These are phyloP conservation scores for Acanthococcus lagerstroemiae DNA, from an alignment of 2,888 invertebrate species.

Conservation along the genomic window DNA sequence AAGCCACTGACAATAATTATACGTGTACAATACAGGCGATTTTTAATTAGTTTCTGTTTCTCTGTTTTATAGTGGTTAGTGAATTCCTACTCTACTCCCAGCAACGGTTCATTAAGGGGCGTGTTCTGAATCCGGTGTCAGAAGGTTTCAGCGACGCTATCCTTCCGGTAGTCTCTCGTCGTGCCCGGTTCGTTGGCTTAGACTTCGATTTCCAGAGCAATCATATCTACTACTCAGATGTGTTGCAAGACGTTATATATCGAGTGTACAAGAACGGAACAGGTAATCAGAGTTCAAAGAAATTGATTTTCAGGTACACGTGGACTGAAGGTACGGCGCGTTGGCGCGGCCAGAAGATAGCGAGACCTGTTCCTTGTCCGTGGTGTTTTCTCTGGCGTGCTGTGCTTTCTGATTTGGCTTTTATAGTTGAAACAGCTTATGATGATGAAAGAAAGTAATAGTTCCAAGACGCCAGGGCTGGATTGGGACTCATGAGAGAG, in stretches of 20 bases:
- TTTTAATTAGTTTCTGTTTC: too few species aligned
- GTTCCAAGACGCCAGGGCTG: too few species aligned
- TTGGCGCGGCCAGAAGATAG: too few species aligned
- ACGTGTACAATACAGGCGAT: too few species aligned
- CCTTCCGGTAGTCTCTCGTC: slow-evolving; percentile 78
- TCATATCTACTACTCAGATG: slow-evolving; percentile 95
- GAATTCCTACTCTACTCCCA: slow-evolving; percentile 93
- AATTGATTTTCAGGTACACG: too few species aligned
- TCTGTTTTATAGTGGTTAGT: slow-evolving; percentile 52
- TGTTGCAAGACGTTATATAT: slow-evolving; percentile 88
- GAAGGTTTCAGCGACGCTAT: slow-evolving; percentile 93
- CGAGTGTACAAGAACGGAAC: slow-evolving; percentile 45
- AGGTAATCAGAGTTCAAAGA: slow-evolving; percentile 38
- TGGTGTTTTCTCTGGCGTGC: too few species aligned
- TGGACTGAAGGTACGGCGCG: too few species aligned
- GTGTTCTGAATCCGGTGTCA: slow-evolving; percentile 74
- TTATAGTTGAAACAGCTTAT: too few species aligned
- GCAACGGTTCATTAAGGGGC: slow-evolving; percentile 89
- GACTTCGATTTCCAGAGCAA: slow-evolving; percentile 86
- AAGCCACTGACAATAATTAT: too few species aligned
- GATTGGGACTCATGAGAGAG: too few species aligned
- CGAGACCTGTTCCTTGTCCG: neutral
- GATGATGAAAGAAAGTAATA: too few species aligned
- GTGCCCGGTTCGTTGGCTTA: slow-evolving; percentile 87
- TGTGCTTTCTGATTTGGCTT: too few species aligned